Evolutionary conservation across 2,797 vertebrate genomes (phyloP).

Genomic region (Decapterus maruadsi): DNA sequence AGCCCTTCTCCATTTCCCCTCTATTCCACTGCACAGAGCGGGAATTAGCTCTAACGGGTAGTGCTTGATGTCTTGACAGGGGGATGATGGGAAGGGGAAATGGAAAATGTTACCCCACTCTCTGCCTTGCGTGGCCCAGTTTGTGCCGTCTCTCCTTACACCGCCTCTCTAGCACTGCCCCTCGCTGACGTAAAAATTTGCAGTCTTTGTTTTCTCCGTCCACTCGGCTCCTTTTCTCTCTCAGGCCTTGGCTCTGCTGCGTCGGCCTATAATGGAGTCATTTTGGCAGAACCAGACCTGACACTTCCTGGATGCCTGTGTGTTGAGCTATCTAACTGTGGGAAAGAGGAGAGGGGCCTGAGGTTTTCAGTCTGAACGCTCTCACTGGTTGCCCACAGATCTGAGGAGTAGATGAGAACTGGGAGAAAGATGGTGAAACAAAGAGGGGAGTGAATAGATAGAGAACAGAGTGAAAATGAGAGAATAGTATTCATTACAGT

Average conservation of each 20-base stretch:
- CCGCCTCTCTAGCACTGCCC: constrained; percentile 39
- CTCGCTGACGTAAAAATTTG: constrained; percentile 33
- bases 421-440: not conserved
- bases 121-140: constrained; percentile 35
- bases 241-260: constrained; percentile 36
- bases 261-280: constrained; percentile 51
- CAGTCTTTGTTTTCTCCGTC: constrained; percentile 19
- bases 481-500: not conserved
- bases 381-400: constrained; percentile 35
- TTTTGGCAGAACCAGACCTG: constrained; percentile 67
- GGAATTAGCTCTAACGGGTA: constrained; percentile 58
- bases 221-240: constrained; percentile 22
- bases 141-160: constrained; percentile 56
- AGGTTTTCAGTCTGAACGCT: constrained; percentile 61
- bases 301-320: constrained; percentile 79
- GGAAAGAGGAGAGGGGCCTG: constrained; percentile 70
- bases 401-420: not conserved
- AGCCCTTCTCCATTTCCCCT: constrained; percentile 35
- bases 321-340: constrained; percentile 75
- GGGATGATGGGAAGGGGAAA: constrained; percentile 77
- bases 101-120: constrained; percentile 82
- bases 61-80: constrained; percentile 62
- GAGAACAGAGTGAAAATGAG: not conserved
- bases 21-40: constrained; percentile 47
- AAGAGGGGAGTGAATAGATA: not conserved